A percentile compares a stretch with the other conserved stretches of the same genome.
phyloP scores from a whole-genome alignment of 1,140 invertebrate genomes.

The Trichogramma pretiosum region DNA sequence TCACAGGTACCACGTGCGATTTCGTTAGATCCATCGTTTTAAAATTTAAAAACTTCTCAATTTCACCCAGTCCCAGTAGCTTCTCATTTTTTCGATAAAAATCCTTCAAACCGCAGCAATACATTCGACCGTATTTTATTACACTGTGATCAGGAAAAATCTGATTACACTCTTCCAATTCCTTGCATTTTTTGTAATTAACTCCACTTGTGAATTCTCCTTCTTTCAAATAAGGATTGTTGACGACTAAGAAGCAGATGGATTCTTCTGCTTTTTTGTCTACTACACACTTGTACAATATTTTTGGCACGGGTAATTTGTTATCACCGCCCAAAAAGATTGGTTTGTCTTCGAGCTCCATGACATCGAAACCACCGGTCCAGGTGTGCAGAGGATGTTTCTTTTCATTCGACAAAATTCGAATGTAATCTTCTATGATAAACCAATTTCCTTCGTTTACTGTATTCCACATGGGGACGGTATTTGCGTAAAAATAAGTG shows the following conservation, averaged over 20 bases:
- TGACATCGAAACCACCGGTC: constrained; percentile 43
- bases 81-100: neutral
- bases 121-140: neutral
- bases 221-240: constrained; percentile 48
- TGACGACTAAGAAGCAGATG: constrained; percentile 51
- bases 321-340: neutral
- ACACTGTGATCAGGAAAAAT: neutral
- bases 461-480: constrained; percentile 26
- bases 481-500: constrained; percentile 60
- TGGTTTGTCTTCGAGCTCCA: neutral
- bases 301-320: constrained; percentile 33
- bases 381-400: constrained; percentile 37
- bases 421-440: constrained; percentile 39
- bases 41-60: neutral
- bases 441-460: constrained; percentile 51
- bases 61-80: constrained; percentile 1
- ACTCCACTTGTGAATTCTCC: neutral
- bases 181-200: neutral
- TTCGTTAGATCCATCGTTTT: neutral
- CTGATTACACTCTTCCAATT: neutral
- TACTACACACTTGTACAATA: constrained; percentile 52
- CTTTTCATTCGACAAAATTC: constrained; percentile 28
- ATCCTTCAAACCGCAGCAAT: constrained; percentile 4
- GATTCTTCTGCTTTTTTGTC: constrained; percentile 40
- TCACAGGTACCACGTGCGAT: no score